These are phyloP conservation scores for Bombus picipes DNA, from an alignment of 1,140 invertebrate species.

Conservation along the genomic window DNA sequence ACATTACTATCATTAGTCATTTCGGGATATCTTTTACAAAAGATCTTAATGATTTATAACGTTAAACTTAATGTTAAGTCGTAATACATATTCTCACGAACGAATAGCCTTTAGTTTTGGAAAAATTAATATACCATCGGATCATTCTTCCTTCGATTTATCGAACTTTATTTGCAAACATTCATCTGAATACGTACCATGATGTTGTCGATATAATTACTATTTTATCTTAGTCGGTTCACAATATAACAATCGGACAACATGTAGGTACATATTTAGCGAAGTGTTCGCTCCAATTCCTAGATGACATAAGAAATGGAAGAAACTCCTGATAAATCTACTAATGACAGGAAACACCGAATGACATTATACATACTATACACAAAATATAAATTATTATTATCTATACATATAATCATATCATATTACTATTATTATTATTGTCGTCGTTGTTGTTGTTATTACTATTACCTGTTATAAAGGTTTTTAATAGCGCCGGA, in stretches of 20 bases:
- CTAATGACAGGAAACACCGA: too few relatives aligned
- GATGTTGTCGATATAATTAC: neutral
- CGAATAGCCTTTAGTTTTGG: neutral
- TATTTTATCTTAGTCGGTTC: neutral
- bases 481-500: too few relatives aligned
- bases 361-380: too few relatives aligned
- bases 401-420: too few relatives aligned
- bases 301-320: too few relatives aligned
- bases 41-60: neutral
- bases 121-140: constrained; percentile 3
- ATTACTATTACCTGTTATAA: too few relatives aligned
- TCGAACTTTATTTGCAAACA: neutral
- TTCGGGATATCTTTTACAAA: neutral
- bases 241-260: neutral
- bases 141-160: neutral
- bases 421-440: too few relatives aligned
- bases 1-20: constrained; percentile 8
- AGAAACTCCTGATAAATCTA: too few relatives aligned
- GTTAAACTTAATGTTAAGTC: neutral
- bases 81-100: neutral
- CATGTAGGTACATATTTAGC: neutral
- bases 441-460: too few relatives aligned
- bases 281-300: neutral
- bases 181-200: neutral
- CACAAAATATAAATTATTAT: too few relatives aligned